Evolutionary conservation across 1,140 invertebrate species (phyloP).

Genomic region (Macrotrachela quadricornifera): DNA sequence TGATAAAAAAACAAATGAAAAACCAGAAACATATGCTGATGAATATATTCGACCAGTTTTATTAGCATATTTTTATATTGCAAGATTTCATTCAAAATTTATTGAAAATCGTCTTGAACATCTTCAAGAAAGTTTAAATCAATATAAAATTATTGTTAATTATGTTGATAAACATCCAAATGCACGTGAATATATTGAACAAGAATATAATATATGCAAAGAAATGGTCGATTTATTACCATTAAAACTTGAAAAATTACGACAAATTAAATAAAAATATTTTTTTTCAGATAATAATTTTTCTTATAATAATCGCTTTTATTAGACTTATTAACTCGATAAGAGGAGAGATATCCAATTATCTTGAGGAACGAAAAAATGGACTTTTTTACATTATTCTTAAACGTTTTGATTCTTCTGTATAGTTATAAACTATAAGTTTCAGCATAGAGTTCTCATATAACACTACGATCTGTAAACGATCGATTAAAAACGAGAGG

Average conservation of each 20-base stretch:
- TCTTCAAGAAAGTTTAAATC: constrained; percentile 45
- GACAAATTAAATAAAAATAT: not conserved
- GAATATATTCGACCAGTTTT: constrained; percentile 49
- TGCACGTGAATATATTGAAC: constrained; percentile 40
- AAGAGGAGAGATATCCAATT: too few relatives aligned
- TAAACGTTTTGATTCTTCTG: too few relatives aligned
- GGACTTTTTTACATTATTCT: too few relatives aligned
- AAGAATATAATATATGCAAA: constrained; percentile 49
- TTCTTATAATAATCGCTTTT: too few relatives aligned
- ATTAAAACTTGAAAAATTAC: constrained; percentile 42
- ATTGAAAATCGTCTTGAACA: constrained; percentile 42
- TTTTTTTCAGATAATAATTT: too few relatives aligned
- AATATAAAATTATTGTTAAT: constrained; percentile 47
- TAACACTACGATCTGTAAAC: too few relatives aligned
- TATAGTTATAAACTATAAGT: too few relatives aligned
- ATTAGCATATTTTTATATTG: constrained; percentile 54
- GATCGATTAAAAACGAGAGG: too few relatives aligned
- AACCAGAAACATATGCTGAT: constrained; percentile 42
- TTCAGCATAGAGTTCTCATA: too few relatives aligned
- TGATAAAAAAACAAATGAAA: constrained; percentile 31
- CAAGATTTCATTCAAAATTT: constrained; percentile 52
- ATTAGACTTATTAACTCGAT: too few relatives aligned
- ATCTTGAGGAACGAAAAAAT: too few relatives aligned
- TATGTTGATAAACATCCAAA: constrained; percentile 50
- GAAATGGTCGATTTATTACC: constrained; percentile 59